Percentiles rank a stretch among this genome's conserved stretches.
Conservation (phyloP, 2,797 vertebrate genomes). For the Chloroceryle inda region DNA sequence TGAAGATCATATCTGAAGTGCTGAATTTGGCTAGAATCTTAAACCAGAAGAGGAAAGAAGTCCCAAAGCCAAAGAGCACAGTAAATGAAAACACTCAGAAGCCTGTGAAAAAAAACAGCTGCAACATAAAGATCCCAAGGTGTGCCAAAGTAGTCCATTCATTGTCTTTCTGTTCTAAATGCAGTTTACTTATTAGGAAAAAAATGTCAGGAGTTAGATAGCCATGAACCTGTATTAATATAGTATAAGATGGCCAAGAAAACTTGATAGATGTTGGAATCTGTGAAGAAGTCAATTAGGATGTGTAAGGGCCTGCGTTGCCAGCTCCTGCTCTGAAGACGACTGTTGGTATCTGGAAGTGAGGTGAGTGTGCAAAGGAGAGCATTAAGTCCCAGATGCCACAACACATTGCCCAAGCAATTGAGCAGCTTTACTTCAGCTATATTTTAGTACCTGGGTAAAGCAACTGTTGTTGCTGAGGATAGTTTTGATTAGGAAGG, state of each 20-base stretch:
- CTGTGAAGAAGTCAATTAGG: background rate
- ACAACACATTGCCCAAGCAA: background rate
- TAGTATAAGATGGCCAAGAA: background rate
- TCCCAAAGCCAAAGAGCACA: background rate
- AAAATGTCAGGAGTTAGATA: background rate
- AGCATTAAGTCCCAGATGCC: background rate
- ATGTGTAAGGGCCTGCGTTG: accelerated
- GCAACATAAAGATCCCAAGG: background rate
- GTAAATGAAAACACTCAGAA: background rate
- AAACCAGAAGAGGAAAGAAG: background rate
- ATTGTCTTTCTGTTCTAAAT: background rate
- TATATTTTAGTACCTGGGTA: background rate
- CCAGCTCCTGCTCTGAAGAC: background rate
- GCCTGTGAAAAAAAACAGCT: background rate
- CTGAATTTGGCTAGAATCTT: constrained; percentile 3
- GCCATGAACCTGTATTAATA: background rate
- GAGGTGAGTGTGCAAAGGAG: background rate
- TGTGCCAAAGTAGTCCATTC: background rate
- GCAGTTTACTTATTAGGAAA: background rate
- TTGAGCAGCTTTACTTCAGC: background rate
- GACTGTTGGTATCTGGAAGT: background rate
- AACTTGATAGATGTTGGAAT: background rate
- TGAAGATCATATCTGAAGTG: constrained; percentile 6
- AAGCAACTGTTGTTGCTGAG: background rate
- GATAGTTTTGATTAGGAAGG: constrained; percentile 17